A percentile compares a stretch with the other conserved stretches of the same genome.
phyloP scores from a whole-genome alignment of 2,113 vertebrate species.

The Indicator maculatus region DNA sequence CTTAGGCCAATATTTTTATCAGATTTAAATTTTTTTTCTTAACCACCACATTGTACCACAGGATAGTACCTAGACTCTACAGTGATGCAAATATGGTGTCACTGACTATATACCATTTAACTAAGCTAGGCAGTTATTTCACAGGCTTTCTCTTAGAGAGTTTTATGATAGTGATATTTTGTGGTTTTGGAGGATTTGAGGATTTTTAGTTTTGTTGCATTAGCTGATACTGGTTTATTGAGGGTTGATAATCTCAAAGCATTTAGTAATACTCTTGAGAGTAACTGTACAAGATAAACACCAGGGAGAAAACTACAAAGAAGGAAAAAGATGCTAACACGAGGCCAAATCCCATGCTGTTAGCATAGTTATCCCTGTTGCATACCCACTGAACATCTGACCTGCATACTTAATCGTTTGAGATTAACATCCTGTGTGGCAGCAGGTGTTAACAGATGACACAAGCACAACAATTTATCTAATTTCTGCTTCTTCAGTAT shows the following conservation, averaged over 20 bases:
- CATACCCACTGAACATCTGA: not conserved
- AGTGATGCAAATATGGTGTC: not conserved
- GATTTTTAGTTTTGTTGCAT: not conserved
- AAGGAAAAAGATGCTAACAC: not conserved
- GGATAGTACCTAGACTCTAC: not conserved
- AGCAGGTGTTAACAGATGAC: constrained; percentile 16
- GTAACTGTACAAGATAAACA: not conserved
- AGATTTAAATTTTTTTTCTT: not conserved
- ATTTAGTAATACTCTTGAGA: not conserved
- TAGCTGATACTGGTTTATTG: not conserved
- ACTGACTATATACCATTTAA: not conserved
- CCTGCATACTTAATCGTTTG: not conserved
- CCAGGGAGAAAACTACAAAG: not conserved
- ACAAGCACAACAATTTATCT: not conserved
- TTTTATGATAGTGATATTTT: not conserved
- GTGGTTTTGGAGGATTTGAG: not conserved
- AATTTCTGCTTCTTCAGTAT: constrained; percentile 21
- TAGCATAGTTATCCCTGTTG: not conserved
- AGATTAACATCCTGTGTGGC: not conserved
- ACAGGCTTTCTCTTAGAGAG: not conserved
- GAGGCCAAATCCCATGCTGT: not conserved
- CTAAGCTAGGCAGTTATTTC: not conserved
- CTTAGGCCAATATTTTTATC: not conserved
- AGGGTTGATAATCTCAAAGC: not conserved
- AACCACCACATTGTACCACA: not conserved